A percentile compares a stretch with the other conserved stretches of the same genome.
These are phyloP conservation scores for Brachionus plicatilis DNA, from an alignment of 1,140 invertebrate genomes.

Conservation along the genomic window DNA sequence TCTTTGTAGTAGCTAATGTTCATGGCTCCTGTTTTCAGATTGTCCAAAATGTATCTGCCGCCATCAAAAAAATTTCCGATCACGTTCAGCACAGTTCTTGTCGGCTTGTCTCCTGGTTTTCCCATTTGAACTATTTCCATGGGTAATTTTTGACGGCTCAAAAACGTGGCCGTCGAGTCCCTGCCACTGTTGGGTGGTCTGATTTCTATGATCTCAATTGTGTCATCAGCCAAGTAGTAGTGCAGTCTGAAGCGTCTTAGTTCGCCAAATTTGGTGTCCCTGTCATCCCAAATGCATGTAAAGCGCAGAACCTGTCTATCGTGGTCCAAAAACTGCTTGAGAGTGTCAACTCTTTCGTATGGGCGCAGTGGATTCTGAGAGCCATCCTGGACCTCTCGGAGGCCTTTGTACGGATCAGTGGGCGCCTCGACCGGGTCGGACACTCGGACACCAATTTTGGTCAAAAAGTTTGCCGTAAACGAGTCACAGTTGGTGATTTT, in stretches of 20 bases:
- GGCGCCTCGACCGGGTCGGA: constrained; percentile 43
- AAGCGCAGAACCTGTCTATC: constrained; percentile 56
- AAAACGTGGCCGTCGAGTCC: constrained; percentile 53
- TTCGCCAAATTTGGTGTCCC: constrained; percentile 55
- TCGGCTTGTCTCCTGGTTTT: constrained; percentile 61
- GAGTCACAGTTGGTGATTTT: constrained; percentile 73
- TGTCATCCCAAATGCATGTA: constrained; percentile 56
- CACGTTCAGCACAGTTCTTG: constrained; percentile 67
- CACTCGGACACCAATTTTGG: constrained; percentile 73
- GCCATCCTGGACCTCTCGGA: constrained; percentile 51
- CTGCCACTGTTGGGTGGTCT: constrained; percentile 53
- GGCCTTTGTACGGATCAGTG: constrained; percentile 50
- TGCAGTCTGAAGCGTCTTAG: constrained; percentile 53
- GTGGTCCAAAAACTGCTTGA: constrained; percentile 56
- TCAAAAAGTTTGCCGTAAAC: constrained; percentile 76
- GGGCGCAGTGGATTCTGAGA: constrained; percentile 54
- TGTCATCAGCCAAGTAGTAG: constrained; percentile 56
- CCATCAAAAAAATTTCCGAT: constrained; percentile 61
- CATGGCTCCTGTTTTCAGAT: constrained; percentile 55
- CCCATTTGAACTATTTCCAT: constrained; percentile 56
- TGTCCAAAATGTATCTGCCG: constrained; percentile 61
- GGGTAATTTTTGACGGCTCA: constrained; percentile 50
- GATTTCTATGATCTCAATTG: constrained; percentile 54
- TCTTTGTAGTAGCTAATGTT: constrained; percentile 64
- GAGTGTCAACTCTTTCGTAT: constrained; percentile 55